Percentiles rank a stretch among this genome's conserved stretches.
These are phyloP conservation scores for Drosophila eohydei DNA, from an alignment of 2,888 invertebrate genomes.

Conservation along the genomic window DNA sequence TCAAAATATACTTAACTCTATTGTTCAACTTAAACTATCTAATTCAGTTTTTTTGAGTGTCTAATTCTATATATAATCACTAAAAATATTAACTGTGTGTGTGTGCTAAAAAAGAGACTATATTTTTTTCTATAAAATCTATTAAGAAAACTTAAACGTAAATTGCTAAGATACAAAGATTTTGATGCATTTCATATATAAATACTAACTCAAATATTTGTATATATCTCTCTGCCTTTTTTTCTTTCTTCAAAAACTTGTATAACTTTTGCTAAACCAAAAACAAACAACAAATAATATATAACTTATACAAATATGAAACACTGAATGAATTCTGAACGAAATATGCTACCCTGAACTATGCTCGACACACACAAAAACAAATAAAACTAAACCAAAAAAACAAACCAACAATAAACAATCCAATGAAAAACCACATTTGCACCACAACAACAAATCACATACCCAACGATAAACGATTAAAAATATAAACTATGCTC, in stretches of 20 bases:
- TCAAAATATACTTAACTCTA: slow-evolving; percentile 36
- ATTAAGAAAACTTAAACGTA: slow-evolving; percentile 10
- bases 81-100: slow-evolving; percentile 64
- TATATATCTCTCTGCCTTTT: slow-evolving; percentile 78
- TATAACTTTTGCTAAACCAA: slow-evolving; percentile 58
- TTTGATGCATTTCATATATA: slow-evolving; percentile 58
- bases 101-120: slow-evolving; percentile 45
- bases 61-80: slow-evolving; percentile 53
- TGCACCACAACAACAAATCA: slow-evolving; percentile 59
- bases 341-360: slow-evolving; percentile 76
- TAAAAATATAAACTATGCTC: slow-evolving; percentile 19
- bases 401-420: slow-evolving; percentile 33
- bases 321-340: slow-evolving; percentile 68
- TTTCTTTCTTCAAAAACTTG: slow-evolving; percentile 69
- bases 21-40: slow-evolving; percentile 44
- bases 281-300: slow-evolving; percentile 30
- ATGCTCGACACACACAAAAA: slow-evolving; percentile 58
- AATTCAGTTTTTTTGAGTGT: slow-evolving; percentile 64
- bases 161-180: slow-evolving; percentile 40
- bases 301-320: slow-evolving; percentile 38
- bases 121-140: slow-evolving; percentile 21
- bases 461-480: slow-evolving; percentile 49
- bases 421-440: slow-evolving; percentile 42
- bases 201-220: slow-evolving; percentile 76
- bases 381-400: slow-evolving; percentile 27